Evolutionary conservation across 1,140 invertebrate genomes (phyloP), one percentile per base, ranked within the genome.

Genomic region (Chionoecetes opilio): DNA sequence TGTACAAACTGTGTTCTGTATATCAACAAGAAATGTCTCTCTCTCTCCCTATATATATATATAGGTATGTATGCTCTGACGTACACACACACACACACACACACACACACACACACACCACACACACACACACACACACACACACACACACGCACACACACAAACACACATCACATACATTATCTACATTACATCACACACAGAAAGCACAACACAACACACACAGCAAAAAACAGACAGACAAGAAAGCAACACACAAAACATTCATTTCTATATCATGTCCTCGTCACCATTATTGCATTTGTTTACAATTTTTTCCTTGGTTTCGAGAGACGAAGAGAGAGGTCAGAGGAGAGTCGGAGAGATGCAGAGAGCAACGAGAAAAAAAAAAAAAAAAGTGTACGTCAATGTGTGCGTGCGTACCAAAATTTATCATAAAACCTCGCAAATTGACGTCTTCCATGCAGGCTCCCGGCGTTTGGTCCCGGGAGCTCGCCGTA

Each of bases 311-410:
- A n/a, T n/a, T n/a, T n/a, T n/a, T n/a, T n/a, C n/a, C n/a, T n/a
- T n/a, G n/a, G n/a, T n/a, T n/a, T n/a, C 34, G 41, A 53, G 41
- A 91, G 37, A 91, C 38, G 53, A 41, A 91, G 89, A 91, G 89
- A 91, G 41, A 91, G 89, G 53, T 37, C 46, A 29, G 53, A 41
- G 53, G 89, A 91, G 41, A 91, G 89, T 53, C 38, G 41, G 38
- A 86, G 85, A 86, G 85, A 86, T 11, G 32, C 14, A 86, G 32
- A 86, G 53, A 63, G 53, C 8, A 21, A 63, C 8, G 26, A 31
- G 31, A 26, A 87, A 26, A 87, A 31, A 38, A 31, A 32, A 14
- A 35, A 14, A 34, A 14, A 87, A 3, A 34, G 87, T 89, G 87
- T 89, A n/a, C 37, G 87, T 90, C 38, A 3, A 5, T 90, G 88